Evolutionary conservation across 30 jellyfish, hydroid and myxozoan genomes (phyloP).

Genomic region (Calvadosia cruxmelitensis): DNA sequence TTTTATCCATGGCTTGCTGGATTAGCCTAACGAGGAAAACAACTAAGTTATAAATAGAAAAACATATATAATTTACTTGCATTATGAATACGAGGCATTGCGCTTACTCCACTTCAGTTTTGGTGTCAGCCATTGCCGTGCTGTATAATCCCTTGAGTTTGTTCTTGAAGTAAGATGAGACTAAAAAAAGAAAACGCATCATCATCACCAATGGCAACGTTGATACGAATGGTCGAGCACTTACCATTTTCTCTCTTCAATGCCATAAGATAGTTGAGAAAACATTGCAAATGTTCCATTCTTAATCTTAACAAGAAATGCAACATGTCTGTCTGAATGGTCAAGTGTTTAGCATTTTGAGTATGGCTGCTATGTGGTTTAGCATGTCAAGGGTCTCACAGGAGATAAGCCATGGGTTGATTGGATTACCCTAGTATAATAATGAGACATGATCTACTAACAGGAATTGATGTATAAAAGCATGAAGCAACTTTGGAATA

Average conservation of each 20-base stretch:
- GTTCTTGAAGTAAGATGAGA: conserved; percentile 87
- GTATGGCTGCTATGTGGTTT: too few species aligned
- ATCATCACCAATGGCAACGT: too few species aligned
- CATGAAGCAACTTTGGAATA: too few species aligned
- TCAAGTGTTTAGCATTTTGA: too few species aligned
- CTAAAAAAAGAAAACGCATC: conserved; percentile 30
- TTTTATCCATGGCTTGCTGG: conserved; percentile 92
- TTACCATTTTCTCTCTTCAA: not conserved
- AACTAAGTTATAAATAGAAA: not conserved
- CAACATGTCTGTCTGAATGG: not conserved
- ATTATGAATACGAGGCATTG: not conserved
- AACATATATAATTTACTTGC: not conserved
- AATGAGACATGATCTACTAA: too few species aligned
- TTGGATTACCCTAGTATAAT: too few species aligned
- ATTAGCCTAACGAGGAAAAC: conserved; percentile 33
- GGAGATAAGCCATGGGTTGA: too few species aligned
- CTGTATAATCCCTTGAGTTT: conserved; percentile 72
- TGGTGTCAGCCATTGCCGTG: conserved; percentile 94
- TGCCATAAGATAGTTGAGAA: not conserved
- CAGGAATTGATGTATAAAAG: too few species aligned
- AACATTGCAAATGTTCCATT: not conserved
- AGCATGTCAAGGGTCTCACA: too few species aligned
- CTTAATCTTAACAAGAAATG: not conserved
- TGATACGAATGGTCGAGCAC: too few species aligned
- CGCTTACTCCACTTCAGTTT: conserved; percentile 73